These are phyloP conservation scores for Sebastes variabilis DNA, from an alignment of 2,797 vertebrate genomes.

Conservation along the genomic window DNA sequence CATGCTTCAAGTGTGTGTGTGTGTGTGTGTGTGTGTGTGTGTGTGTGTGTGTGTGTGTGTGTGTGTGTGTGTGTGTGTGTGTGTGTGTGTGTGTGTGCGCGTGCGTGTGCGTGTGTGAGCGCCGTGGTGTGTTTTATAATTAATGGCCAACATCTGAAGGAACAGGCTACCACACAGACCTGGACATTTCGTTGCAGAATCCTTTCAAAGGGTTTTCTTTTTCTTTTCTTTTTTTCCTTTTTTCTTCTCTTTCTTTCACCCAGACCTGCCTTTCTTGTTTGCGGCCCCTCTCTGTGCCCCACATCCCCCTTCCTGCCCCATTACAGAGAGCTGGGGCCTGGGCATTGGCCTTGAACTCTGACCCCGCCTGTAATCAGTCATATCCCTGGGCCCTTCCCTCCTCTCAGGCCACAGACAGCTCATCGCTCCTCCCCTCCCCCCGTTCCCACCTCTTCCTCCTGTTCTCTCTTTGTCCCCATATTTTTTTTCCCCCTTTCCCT, in stretches of 20 bases:
- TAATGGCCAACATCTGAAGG: slow-evolving; percentile 50
- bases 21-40: background rate
- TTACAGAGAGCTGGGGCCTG: slow-evolving; percentile 66
- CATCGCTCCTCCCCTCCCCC: slow-evolving; percentile 52
- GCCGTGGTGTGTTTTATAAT: slow-evolving; percentile 29
- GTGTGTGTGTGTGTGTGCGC: background rate
- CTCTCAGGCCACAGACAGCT: slow-evolving; percentile 79
- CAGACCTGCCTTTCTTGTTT: slow-evolving; percentile 65
- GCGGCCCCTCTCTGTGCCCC: slow-evolving; percentile 59
- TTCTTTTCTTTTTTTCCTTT: background rate
- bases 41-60: background rate
- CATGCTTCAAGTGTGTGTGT: background rate
- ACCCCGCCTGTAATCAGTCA: slow-evolving; percentile 86
- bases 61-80: background rate
- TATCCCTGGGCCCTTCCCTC: slow-evolving; percentile 81
- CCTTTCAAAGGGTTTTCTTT: slow-evolving; percentile 48
- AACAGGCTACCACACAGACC: slow-evolving; percentile 39
- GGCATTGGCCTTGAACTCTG: slow-evolving; percentile 83
- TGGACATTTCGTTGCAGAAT: slow-evolving; percentile 52
- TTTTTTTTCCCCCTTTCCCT: slow-evolving; percentile 37
- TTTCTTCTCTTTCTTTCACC: slow-evolving; percentile 64
- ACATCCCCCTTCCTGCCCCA: slow-evolving; percentile 56
- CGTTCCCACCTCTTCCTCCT: slow-evolving; percentile 59
- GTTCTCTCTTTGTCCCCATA: slow-evolving; percentile 62
- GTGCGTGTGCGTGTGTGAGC: background rate